phyloP scores from a whole-genome alignment of 1,140 invertebrate genomes.

The Bacillus rossius region DNA sequence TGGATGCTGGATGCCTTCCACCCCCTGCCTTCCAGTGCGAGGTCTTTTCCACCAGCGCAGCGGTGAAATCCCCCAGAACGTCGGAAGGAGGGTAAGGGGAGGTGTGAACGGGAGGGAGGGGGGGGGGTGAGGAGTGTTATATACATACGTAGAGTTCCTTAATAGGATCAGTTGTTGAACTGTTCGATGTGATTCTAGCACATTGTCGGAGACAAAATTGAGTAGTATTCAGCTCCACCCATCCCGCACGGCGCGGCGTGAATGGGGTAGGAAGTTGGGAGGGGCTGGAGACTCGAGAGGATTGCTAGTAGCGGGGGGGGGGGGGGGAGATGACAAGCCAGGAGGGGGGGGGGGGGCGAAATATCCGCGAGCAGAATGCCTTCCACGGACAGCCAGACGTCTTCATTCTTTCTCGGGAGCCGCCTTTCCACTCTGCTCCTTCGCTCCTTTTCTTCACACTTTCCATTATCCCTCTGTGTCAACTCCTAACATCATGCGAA shows the following conservation, averaged over 20 bases:
- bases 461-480: too few species aligned
- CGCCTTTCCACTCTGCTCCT: too few species aligned
- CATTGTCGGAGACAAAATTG: constrained; percentile 23
- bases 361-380: background rate
- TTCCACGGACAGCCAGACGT: too few species aligned
- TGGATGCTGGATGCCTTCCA: background rate
- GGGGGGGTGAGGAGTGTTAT: background rate
- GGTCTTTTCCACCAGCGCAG: background rate
- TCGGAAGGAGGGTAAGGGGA: constrained; percentile 7
- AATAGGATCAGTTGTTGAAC: constrained; percentile 27
- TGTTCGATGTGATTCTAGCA: constrained; percentile 24
- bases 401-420: too few species aligned
- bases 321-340: too few species aligned
- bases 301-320: background rate
- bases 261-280: constrained; percentile 4
- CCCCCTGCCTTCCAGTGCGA: constrained; percentile 1
- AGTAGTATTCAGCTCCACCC: constrained; percentile 21
- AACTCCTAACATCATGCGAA: too few species aligned
- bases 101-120: too few species aligned
- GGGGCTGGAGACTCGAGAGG: background rate
- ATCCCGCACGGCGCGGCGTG: constrained; percentile 12
- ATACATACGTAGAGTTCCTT: constrained; percentile 19
- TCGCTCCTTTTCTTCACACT: too few species aligned
- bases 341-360: background rate
- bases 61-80: background rate